A percentile compares a stretch with the other conserved stretches of the same genome.
These are phyloP conservation scores for Alfaro cultratus DNA, from an alignment of 2,797 vertebrate species.

Conservation along the genomic window DNA sequence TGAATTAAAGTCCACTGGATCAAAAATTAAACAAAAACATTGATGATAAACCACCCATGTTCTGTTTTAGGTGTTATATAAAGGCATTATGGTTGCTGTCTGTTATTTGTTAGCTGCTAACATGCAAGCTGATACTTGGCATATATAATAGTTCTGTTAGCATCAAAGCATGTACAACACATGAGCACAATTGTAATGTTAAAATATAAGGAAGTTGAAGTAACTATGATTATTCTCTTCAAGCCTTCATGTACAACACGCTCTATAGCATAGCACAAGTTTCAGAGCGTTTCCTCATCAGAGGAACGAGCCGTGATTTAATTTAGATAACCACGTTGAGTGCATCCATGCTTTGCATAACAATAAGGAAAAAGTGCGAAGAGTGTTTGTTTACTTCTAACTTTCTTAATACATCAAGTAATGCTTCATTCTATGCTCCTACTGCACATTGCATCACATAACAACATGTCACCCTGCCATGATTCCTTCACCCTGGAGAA, in stretches of 20 bases:
- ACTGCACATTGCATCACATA: conserved; percentile 16
- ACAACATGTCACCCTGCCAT: conserved; percentile 31
- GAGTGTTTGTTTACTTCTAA: neutral
- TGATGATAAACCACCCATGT: neutral
- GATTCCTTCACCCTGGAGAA: conserved; percentile 36
- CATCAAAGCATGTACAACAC: neutral
- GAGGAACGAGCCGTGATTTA: neutral
- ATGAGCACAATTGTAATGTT: neutral
- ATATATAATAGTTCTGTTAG: neutral
- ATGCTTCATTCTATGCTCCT: neutral
- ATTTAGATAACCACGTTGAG: neutral
- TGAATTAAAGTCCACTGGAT: neutral
- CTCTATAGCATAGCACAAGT: neutral
- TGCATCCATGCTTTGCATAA: neutral
- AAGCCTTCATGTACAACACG: neutral
- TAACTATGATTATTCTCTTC: neutral
- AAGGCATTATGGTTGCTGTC: neutral
- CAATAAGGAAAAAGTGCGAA: neutral
- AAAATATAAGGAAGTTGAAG: neutral
- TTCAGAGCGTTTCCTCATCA: neutral
- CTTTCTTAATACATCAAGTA: neutral
- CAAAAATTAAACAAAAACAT: neutral
- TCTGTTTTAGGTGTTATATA: neutral
- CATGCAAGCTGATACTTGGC: neutral
- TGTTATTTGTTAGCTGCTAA: neutral